These are phyloP conservation scores for Chloroceryle amazona DNA, from an alignment of 2,797 vertebrate species.

Conservation along the genomic window DNA sequence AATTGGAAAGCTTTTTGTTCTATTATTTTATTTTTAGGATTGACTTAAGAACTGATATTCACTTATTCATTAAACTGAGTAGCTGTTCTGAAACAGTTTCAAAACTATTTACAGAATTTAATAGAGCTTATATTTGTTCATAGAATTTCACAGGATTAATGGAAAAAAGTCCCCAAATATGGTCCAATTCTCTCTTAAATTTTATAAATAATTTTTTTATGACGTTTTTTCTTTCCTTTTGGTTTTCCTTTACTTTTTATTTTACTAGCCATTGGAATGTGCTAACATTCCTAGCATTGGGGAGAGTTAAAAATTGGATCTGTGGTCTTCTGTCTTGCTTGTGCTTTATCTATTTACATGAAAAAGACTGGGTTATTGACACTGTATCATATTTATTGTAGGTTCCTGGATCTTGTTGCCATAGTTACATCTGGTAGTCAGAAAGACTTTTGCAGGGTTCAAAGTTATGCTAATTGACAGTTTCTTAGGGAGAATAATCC, in stretches of 20 bases:
- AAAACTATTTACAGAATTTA: not conserved
- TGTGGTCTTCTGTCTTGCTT: conserved; percentile 26
- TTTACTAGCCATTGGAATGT: not conserved
- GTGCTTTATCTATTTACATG: conserved; percentile 67
- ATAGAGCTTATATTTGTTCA: not conserved
- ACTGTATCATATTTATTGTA: conserved; percentile 77
- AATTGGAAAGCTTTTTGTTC: not conserved
- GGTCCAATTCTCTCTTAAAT: not conserved
- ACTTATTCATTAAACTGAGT: conserved; percentile 7
- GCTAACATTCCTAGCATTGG: not conserved
- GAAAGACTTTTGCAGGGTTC: conserved; percentile 67
- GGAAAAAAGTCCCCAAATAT: not conserved
- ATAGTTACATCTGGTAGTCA: conserved; percentile 73
- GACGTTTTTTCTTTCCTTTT: not conserved
- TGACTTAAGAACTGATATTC: not conserved
- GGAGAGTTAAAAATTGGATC: conserved; percentile 26
- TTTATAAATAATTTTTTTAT: not conserved
- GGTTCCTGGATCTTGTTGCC: conserved; percentile 71
- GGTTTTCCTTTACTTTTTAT: not conserved
- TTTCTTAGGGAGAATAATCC: conserved; percentile 73
- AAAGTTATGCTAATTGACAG: conserved; percentile 79
- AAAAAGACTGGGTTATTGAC: conserved; percentile 75
- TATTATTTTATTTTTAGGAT: conserved; percentile 2
- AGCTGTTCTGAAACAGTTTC: conserved; percentile 19
- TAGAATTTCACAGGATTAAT: not conserved